A percentile compares a stretch with the other conserved stretches of the same genome.
These are phyloP conservation scores for Tholera decimalis DNA, from an alignment of 2,888 invertebrate genomes.

Conservation along the genomic window DNA sequence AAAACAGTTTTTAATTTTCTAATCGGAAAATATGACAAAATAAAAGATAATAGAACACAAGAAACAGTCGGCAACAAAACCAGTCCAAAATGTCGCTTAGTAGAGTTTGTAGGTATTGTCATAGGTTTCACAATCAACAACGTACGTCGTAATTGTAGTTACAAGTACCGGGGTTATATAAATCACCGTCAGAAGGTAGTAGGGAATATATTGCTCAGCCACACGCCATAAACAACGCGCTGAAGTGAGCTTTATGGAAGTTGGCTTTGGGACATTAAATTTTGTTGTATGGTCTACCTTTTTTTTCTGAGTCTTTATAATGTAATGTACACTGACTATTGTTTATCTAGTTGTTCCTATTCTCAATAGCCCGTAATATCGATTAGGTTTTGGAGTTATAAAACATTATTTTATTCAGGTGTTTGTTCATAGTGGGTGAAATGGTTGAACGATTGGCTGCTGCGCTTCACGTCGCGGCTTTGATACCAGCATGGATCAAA, in stretches of 20 bases:
- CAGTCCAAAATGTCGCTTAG: constrained; percentile 12
- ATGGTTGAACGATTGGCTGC: no score
- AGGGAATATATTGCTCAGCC: constrained; percentile 56
- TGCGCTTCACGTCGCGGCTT: no score
- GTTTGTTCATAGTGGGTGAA: no score
- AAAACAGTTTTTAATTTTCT: no score
- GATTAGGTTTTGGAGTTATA: no score
- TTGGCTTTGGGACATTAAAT: constrained; percentile 56
- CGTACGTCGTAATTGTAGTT: constrained; percentile 60
- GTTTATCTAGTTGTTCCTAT: neutral
- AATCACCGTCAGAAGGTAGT: constrained; percentile 57
- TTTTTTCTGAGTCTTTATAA: neutral
- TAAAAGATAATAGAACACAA: neutral
- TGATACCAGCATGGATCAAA: no score
- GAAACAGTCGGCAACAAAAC: neutral
- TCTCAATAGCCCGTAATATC: neutral
- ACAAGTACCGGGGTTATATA: constrained; percentile 55
- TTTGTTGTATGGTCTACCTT: constrained; percentile 52
- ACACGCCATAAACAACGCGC: constrained; percentile 61
- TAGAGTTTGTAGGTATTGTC: constrained; percentile 28
- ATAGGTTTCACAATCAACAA: constrained; percentile 56
- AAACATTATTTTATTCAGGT: no score
- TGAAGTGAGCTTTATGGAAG: constrained; percentile 59
- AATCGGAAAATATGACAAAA: no score
- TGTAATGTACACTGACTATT: no score